Conservation (phyloP, 2,888 invertebrate species). For the Synanthedon andrenaeformis region DNA sequence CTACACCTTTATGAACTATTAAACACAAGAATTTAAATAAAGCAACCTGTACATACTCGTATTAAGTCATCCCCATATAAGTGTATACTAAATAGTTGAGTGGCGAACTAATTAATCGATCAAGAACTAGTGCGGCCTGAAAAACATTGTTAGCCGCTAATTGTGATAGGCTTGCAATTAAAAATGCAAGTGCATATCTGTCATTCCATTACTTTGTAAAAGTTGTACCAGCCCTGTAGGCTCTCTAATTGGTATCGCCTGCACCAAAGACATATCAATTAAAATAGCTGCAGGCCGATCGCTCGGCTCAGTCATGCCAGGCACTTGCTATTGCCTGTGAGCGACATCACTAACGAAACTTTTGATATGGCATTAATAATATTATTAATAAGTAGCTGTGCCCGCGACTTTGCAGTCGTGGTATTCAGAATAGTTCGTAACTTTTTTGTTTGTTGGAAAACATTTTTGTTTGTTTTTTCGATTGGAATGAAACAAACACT, state of each 20-base stretch:
- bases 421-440: too few relatives aligned
- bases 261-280: conserved; percentile 56
- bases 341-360: conserved; percentile 1
- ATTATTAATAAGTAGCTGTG: too few relatives aligned
- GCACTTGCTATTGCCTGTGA: conserved; percentile 14
- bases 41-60: neutral
- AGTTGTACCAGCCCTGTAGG: neutral
- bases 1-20: too few relatives aligned
- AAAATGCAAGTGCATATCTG: neutral
- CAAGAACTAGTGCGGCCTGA: neutral
- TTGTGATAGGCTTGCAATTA: neutral
- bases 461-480: too few relatives aligned
- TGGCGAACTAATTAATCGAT: neutral
- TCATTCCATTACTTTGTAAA: neutral
- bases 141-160: neutral
- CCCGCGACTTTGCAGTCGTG: too few relatives aligned
- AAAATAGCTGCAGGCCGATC: conserved; percentile 36
- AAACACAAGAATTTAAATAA: too few relatives aligned
- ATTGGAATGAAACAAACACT: too few relatives aligned
- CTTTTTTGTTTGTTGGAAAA: too few relatives aligned
- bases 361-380: conserved; percentile 11
- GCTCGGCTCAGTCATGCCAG: conserved; percentile 19
- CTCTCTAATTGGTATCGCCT: conserved; percentile 1
- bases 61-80: neutral
- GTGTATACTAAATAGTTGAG: neutral